Evolutionary conservation across 1,140 invertebrate genomes (phyloP).

Genomic region (Danaus plexippus): DNA sequence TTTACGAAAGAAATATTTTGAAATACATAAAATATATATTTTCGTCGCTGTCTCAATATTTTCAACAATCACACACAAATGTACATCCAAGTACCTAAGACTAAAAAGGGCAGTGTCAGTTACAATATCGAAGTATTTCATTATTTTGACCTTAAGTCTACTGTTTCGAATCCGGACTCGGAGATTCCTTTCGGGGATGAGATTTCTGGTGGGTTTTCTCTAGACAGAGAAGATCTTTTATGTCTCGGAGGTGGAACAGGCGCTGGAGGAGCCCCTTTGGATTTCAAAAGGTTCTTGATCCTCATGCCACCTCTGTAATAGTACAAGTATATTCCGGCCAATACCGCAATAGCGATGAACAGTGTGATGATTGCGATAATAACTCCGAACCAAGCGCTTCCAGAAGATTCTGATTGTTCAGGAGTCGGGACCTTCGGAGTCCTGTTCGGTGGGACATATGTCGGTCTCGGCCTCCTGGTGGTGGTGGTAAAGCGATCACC

Average conservation of each 20-base stretch:
- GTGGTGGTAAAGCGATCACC: slow-evolving; percentile 64
- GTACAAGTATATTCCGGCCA: slow-evolving; percentile 63
- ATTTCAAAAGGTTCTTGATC: slow-evolving; percentile 62
- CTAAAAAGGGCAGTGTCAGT: slow-evolving; percentile 40
- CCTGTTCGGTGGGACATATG: slow-evolving; percentile 56
- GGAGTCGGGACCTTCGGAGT: slow-evolving; percentile 47
- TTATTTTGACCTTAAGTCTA: slow-evolving; percentile 57
- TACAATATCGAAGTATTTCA: slow-evolving; percentile 16
- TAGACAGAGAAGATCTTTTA: slow-evolving; percentile 48
- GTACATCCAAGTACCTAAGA: slow-evolving; percentile 1
- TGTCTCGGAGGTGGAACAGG: slow-evolving; percentile 57
- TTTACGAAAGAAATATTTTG: no score
- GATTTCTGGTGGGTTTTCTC: slow-evolving; percentile 50
- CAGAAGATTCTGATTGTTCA: slow-evolving; percentile 34
- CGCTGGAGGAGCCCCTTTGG: slow-evolving; percentile 38
- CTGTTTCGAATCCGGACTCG: slow-evolving; percentile 61
- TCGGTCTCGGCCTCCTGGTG: slow-evolving; percentile 46
- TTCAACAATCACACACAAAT: slow-evolving; percentile 15
- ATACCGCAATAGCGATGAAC: slow-evolving; percentile 45
- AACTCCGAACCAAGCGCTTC: slow-evolving; percentile 52
- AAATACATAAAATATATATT: no score
- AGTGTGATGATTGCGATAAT: slow-evolving; percentile 51
- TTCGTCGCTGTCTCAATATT: no score
- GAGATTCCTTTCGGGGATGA: slow-evolving; percentile 48
- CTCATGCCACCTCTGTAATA: slow-evolving; percentile 66